These are phyloP conservation scores for Henicopernis longicauda DNA, from an alignment of 2,113 vertebrate genomes.

Conservation along the genomic window DNA sequence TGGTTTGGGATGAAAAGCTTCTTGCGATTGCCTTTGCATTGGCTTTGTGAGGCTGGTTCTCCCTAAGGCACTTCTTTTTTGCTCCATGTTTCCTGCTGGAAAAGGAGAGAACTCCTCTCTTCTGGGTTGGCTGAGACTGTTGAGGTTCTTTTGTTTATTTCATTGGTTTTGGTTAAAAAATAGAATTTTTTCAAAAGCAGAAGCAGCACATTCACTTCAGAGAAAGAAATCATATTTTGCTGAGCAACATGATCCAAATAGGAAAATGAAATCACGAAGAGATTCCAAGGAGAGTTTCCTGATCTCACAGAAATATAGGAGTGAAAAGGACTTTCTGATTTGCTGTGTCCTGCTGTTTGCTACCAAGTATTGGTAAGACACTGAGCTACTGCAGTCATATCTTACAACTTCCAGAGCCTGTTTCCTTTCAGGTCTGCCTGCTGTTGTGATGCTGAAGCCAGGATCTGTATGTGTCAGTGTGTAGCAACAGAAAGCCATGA, in stretches of 20 bases:
- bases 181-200: neutral
- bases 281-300: neutral
- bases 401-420: neutral
- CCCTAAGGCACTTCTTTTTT: neutral
- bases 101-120: neutral
- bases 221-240: neutral
- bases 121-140: neutral
- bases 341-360: neutral
- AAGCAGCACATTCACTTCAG: neutral
- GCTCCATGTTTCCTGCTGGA: neutral
- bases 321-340: neutral
- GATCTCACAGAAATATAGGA: neutral
- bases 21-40: neutral
- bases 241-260: neutral
- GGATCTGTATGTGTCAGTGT: neutral
- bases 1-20: neutral
- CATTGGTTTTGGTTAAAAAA: neutral
- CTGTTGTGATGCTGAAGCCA: neutral
- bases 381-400: neutral
- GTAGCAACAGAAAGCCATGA: neutral
- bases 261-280: neutral
- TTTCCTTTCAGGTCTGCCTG: neutral
- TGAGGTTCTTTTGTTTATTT: neutral
- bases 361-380: neutral
- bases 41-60: neutral